phyloP scores from a whole-genome alignment of 1,140 invertebrate genomes.

The Contarinia nasturtii region DNA sequence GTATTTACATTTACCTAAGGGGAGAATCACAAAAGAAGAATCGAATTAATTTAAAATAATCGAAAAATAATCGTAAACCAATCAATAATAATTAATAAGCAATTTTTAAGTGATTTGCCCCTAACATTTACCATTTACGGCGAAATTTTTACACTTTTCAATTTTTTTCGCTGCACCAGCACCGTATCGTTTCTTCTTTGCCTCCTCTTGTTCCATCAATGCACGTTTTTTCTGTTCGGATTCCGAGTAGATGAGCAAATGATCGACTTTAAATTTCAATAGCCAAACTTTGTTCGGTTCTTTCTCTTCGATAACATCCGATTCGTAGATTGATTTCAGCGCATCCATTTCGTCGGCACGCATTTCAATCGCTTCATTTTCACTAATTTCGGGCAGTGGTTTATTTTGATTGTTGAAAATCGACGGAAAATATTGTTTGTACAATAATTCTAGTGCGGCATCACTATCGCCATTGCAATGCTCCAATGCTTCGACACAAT shows the following conservation, averaged over 20 bases:
- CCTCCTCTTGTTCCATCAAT: constrained; percentile 14
- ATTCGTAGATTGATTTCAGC: constrained; percentile 52
- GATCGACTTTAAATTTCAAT: constrained; percentile 41
- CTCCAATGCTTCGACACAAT: constrained; percentile 49
- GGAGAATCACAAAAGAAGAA: too few relatives aligned
- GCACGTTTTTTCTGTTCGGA: constrained; percentile 30
- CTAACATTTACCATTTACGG: constrained; percentile 34
- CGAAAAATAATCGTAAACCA: too few relatives aligned
- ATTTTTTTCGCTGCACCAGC: constrained; percentile 15
- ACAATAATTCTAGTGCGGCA: constrained; percentile 43
- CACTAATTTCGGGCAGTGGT: constrained; percentile 9
- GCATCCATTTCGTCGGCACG: constrained; percentile 47
- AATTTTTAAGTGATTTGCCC: too few relatives aligned
- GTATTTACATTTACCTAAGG: constrained; percentile 50
- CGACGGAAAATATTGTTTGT: constrained; percentile 42
- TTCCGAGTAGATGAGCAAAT: constrained; percentile 33
- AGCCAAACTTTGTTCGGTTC: constrained; percentile 43
- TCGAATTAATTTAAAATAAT: too few relatives aligned
- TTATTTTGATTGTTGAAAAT: constrained; percentile 14
- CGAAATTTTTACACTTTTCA: constrained; percentile 44
- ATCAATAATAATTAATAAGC: too few relatives aligned
- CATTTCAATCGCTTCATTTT: constrained; percentile 37
- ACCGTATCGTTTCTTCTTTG: constrained; percentile 9
- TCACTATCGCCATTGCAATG: constrained; percentile 40
- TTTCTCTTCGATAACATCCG: constrained; percentile 36